Conservation (phyloP, 1,140 invertebrate species). For the Monomorium pharaonis region DNA sequence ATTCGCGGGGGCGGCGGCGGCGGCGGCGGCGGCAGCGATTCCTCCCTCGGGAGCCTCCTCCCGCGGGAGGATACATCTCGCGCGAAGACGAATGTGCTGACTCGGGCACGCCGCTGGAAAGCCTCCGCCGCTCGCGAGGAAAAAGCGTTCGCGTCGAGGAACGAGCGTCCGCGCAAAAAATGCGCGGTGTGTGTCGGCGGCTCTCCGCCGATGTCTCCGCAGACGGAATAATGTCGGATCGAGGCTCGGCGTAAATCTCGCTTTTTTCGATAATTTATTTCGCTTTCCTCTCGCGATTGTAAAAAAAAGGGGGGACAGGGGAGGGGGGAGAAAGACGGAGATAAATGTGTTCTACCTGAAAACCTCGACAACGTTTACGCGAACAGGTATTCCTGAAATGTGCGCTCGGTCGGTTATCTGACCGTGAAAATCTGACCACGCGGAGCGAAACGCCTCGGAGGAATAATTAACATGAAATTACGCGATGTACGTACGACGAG, state of each 20-base stretch:
- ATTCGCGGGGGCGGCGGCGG: background rate
- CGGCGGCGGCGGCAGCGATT: background rate
- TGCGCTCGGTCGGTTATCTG: slow-evolving; percentile 1
- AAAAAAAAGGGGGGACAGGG: background rate
- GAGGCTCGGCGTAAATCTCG: slow-evolving; percentile 13
- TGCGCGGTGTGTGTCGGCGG: background rate
- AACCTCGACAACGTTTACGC: background rate
- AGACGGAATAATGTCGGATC: background rate
- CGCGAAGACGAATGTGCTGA: slow-evolving; percentile 52
- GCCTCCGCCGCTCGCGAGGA: background rate
- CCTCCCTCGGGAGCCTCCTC: slow-evolving; percentile 26
- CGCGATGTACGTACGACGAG: background rate
- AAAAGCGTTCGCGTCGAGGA: slow-evolving; percentile 17
- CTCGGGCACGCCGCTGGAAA: background rate
- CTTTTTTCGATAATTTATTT: slow-evolving; percentile 42
- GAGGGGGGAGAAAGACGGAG: background rate
- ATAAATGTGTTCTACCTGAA: background rate
- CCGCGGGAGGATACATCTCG: slow-evolving; percentile 16
- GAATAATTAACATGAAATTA: slow-evolving; percentile 21
- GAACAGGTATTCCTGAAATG: background rate
- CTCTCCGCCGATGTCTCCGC: background rate
- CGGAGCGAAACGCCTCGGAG: background rate
- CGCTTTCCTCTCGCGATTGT: background rate
- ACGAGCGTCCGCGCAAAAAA: slow-evolving; percentile 37
- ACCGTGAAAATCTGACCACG: background rate